Evolutionary conservation across 1,140 invertebrate species (phyloP).

Genomic region (Sipha flava): DNA sequence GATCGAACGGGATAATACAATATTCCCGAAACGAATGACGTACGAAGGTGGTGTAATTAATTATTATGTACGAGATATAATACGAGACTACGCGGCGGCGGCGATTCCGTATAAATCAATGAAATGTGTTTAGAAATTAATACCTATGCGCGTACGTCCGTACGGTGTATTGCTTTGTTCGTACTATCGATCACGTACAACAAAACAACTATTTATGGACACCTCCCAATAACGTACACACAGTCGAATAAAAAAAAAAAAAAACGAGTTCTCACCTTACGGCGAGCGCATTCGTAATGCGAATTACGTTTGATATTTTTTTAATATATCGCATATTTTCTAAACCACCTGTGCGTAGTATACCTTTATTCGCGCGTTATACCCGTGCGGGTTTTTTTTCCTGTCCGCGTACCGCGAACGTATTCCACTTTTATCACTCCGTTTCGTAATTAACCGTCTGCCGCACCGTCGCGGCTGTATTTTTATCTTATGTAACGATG

Average conservation of each 20-base stretch:
- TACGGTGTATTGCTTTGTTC: not conserved
- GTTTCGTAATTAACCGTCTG: slow-evolving; percentile 15
- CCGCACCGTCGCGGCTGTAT: no score
- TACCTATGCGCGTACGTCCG: not conserved
- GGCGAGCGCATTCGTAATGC: not conserved
- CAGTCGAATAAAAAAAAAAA: not conserved
- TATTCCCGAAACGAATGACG: no score
- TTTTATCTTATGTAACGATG: not conserved
- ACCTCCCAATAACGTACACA: slow-evolving; percentile 8
- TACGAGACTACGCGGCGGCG: no score
- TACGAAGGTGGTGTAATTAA: no score
- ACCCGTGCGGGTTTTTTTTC: not conserved
- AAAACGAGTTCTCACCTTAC: not conserved
- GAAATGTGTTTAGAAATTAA: not conserved
- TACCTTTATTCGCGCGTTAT: not conserved
- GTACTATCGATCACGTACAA: not conserved
- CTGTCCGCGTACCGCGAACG: not conserved
- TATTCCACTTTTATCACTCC: not conserved
- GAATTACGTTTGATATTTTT: not conserved
- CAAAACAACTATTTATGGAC: not conserved
- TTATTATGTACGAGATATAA: no score
- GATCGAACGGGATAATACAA: no score
- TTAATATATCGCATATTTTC: not conserved
- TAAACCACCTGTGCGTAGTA: not conserved
- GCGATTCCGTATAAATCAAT: not conserved